phyloP scores from a whole-genome alignment of 2,113 vertebrate species.

The Notothenia coriiceps region DNA sequence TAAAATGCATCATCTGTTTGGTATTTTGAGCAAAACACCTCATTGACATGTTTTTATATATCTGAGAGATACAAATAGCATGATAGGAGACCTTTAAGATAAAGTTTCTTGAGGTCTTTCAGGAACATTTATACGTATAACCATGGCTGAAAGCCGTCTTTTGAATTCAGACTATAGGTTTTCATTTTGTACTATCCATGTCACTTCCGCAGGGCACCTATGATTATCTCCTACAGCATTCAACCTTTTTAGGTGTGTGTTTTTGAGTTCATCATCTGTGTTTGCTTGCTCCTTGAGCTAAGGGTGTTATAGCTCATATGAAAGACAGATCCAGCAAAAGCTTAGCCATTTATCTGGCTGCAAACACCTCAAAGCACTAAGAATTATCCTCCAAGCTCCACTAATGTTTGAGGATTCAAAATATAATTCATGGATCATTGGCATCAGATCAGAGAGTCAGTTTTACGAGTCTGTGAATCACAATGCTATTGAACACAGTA shows the following conservation, averaged over 20 bases:
- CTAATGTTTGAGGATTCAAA: slow-evolving; percentile 52
- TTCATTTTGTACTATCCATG: background rate
- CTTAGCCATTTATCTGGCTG: slow-evolving; percentile 24
- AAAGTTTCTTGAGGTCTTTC: too few relatives aligned
- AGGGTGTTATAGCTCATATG: background rate
- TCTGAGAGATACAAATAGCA: too few relatives aligned
- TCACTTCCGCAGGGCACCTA: background rate
- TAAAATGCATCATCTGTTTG: too few relatives aligned
- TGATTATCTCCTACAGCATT: background rate
- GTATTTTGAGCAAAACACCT: too few relatives aligned
- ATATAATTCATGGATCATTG: slow-evolving; percentile 59
- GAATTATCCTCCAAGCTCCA: slow-evolving; percentile 56
- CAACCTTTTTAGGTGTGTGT: background rate
- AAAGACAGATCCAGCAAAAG: slow-evolving; percentile 9
- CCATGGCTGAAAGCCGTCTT: too few relatives aligned
- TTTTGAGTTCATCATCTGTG: background rate
- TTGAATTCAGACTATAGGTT: too few relatives aligned
- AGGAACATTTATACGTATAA: too few relatives aligned
- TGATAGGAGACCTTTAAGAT: too few relatives aligned
- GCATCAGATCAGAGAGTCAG: slow-evolving; percentile 51
- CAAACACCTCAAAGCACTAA: slow-evolving; percentile 42
- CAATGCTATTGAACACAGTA: slow-evolving; percentile 23
- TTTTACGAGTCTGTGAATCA: slow-evolving; percentile 53
- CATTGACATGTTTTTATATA: too few relatives aligned
- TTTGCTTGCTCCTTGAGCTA: background rate